Evolutionary conservation across 2,797 vertebrate species (phyloP).

Genomic region (Calcarius lapponicus): DNA sequence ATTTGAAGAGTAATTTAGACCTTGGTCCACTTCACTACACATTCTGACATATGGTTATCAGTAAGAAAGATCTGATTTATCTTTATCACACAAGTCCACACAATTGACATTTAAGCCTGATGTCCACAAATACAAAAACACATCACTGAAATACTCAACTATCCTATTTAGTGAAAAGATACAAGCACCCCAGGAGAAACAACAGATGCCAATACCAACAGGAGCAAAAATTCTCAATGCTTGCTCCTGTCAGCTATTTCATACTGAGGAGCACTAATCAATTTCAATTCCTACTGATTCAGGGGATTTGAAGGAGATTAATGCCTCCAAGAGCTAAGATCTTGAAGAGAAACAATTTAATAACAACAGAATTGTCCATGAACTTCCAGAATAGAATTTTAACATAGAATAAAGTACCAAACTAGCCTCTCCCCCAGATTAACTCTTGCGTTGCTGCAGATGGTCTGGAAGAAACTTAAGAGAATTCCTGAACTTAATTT

Average conservation of each 20-base stretch:
- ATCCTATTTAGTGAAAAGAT: neutral
- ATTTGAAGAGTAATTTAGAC: neutral
- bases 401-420: neutral
- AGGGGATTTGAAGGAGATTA: constrained; percentile 10
- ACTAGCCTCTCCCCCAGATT: neutral
- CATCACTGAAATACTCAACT: neutral
- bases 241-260: neutral
- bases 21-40: neutral
- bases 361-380: neutral
- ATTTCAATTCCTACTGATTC: constrained; percentile 14
- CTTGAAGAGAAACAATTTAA: constrained; percentile 13
- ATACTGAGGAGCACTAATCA: neutral
- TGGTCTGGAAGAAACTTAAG: neutral
- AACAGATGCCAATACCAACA: neutral
- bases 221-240: neutral
- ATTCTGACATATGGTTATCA: neutral
- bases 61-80: neutral
- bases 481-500: neutral
- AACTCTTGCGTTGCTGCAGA: neutral
- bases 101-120: neutral
- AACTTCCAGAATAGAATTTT: constrained; percentile 15
- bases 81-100: neutral
- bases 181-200: neutral
- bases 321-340: neutral
- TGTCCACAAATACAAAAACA: neutral